phyloP scores from a whole-genome alignment of 2,888 invertebrate species.

The Argynnis bischoffii region DNA sequence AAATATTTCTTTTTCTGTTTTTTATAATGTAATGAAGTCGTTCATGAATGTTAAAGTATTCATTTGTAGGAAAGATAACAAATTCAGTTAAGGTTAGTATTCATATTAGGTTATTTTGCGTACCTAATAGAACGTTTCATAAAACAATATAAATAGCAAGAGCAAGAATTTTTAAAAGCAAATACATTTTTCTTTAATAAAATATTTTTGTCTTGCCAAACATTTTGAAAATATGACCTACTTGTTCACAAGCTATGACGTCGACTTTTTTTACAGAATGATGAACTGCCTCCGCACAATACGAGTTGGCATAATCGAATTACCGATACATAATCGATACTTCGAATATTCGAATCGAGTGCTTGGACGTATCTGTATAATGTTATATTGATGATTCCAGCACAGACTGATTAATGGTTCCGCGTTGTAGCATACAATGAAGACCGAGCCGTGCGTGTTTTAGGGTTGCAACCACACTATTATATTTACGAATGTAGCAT shows the following conservation, averaged over 20 bases:
- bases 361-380: conserved; percentile 77
- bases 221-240: conserved; percentile 33
- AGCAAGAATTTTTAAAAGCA: not conserved
- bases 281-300: conserved; percentile 69
- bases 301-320: conserved; percentile 72
- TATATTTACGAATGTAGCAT: conserved; percentile 28
- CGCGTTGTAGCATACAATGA: conserved; percentile 72
- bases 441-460: conserved; percentile 56
- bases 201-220: conserved; percentile 6
- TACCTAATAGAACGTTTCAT: too few species aligned
- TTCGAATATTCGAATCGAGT: conserved; percentile 74
- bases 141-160: too few species aligned
- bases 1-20: too few species aligned
- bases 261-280: conserved; percentile 63
- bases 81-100: too few species aligned
- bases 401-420: conserved; percentile 81
- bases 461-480: conserved; percentile 45
- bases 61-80: too few species aligned
- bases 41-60: too few species aligned
- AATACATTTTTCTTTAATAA: not conserved
- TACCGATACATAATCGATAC: conserved; percentile 76
- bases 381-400: conserved; percentile 80
- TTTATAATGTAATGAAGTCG: too few species aligned
- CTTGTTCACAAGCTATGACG: conserved; percentile 52
- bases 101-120: too few species aligned